phyloP scores from a whole-genome alignment of 2,797 vertebrate genomes.

The Spea hammondii region DNA sequence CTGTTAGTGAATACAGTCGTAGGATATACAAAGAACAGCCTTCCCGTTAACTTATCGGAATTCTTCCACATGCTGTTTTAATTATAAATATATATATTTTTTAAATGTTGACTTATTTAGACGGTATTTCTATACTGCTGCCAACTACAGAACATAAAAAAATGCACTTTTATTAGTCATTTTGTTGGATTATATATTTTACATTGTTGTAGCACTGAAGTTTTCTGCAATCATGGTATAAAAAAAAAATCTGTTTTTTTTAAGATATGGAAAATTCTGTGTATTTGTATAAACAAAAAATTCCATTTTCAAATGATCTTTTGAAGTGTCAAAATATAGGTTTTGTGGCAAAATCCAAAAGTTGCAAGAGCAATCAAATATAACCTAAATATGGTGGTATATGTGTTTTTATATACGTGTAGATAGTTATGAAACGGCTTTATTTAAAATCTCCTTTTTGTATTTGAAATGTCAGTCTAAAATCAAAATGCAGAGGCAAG shows the following conservation, averaged over 20 bases:
- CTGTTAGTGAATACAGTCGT: conserved; percentile 66
- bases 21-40: conserved; percentile 56
- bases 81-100: conserved; percentile 60
- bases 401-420: conserved; percentile 20
- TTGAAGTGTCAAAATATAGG: conserved; percentile 21
- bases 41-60: conserved; percentile 60
- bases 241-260: conserved; percentile 3
- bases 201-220: conserved; percentile 86
- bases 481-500: conserved; percentile 7
- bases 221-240: conserved; percentile 67
- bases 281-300: conserved; percentile 35
- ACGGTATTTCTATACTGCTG: conserved; percentile 59
- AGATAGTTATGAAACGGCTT: conserved; percentile 6
- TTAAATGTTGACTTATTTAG: conserved; percentile 55
- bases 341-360: conserved; percentile 31
- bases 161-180: conserved; percentile 73
- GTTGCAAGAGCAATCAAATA: conserved; percentile 32
- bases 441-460: conserved; percentile 2
- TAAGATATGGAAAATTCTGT: conserved; percentile 14
- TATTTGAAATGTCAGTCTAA: not conserved
- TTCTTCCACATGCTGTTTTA: conserved; percentile 69
- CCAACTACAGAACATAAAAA: conserved; percentile 64
- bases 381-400: conserved; percentile 21
- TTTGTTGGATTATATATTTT: conserved; percentile 73
- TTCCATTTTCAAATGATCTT: conserved; percentile 1